phyloP scores from a whole-genome alignment of 2,797 vertebrate species.

The Antennarius maculatus region DNA sequence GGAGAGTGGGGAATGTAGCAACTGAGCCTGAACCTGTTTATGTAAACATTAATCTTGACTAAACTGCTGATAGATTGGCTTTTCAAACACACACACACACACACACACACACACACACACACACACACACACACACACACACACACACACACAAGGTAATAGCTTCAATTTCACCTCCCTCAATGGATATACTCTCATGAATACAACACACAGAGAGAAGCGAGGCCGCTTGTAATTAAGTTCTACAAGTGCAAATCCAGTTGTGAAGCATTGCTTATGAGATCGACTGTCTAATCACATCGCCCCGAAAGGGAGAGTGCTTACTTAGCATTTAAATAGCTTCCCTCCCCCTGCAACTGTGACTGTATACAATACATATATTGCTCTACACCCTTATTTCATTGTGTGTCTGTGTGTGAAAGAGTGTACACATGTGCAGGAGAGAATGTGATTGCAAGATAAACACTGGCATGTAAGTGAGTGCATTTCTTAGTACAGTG shows the following conservation, averaged over 20 bases:
- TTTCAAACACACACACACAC: conserved; percentile 35
- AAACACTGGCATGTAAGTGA: conserved; percentile 3
- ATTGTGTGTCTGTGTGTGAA: conserved; percentile 21
- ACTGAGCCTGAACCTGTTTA: conserved; percentile 66
- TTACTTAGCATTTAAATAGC: conserved; percentile 86
- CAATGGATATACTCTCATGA: conserved; percentile 73
- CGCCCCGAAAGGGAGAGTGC: conserved; percentile 71
- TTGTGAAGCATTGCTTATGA: conserved; percentile 79
- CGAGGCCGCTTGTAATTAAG: conserved; percentile 79
- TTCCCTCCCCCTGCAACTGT: conserved; percentile 51
- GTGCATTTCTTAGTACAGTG: conserved; percentile 16
- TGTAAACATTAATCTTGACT: conserved; percentile 77
- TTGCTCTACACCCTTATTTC: conserved; percentile 40
- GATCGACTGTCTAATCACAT: conserved; percentile 74
- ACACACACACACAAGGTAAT: conserved; percentile 50
- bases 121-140: conserved; percentile 27
- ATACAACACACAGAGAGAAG: conserved; percentile 64
- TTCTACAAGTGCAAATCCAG: conserved; percentile 83
- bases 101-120: conserved; percentile 28
- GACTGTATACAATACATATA: conserved; percentile 29
- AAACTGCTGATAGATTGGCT: conserved; percentile 69
- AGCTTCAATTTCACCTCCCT: conserved; percentile 70
- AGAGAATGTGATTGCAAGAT: conserved; percentile 25
- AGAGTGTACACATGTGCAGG: conserved; percentile 6
- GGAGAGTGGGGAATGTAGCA: conserved; percentile 21